Evolutionary conservation across 2,797 vertebrate species (phyloP), one percentile per base, ranked within the genome.

Genomic region (Crocodylus rhombifer): DNA sequence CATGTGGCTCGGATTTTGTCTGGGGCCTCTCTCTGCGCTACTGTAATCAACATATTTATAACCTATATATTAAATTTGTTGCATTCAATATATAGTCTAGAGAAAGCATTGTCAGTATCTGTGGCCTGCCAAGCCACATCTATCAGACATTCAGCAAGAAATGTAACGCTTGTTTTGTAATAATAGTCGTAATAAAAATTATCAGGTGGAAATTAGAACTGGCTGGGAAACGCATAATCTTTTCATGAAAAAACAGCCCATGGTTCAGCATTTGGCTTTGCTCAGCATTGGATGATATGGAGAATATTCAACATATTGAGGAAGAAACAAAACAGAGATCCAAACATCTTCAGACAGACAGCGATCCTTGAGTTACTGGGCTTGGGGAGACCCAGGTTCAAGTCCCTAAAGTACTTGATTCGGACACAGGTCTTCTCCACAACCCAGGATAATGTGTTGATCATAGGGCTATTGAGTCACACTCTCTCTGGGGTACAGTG

Each of bases 361-460:
- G 8, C 30, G 60, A 65, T 30, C 3, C 11, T 81, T 69, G 10
- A 30, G 21, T 81, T 83, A 56, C 1, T 1, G 65, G 3, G 0
- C 2, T n/a, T n/a, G 42, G 30, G 77, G 5, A 33, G 1, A 11
- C 1, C 16, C 1, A 30, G 1, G 5, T 18, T 64, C 1, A 84
- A 36, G 65, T 42, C 80, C 14, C 42, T 42, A 42, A 42, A 7
- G 4, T 33, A 36, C 4, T 1, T 65, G 30, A 26, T 55, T 15
- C 56, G 17, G 8, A 82, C 80, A 5, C 58, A 7, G 14, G 71
- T 30, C 12, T 78, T 61, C 67, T 91, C 51, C 62, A 60, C 18
- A 2, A 62, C 51, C 5, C 15, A 33, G 5, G 20, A 76, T 2
- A 87, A 67, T 33, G 26, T 4, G 82, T 86, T 36, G 5, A 58